These are phyloP conservation scores for Drosophila saltans DNA, from an alignment of 1,140 invertebrate genomes.

Conservation along the genomic window DNA sequence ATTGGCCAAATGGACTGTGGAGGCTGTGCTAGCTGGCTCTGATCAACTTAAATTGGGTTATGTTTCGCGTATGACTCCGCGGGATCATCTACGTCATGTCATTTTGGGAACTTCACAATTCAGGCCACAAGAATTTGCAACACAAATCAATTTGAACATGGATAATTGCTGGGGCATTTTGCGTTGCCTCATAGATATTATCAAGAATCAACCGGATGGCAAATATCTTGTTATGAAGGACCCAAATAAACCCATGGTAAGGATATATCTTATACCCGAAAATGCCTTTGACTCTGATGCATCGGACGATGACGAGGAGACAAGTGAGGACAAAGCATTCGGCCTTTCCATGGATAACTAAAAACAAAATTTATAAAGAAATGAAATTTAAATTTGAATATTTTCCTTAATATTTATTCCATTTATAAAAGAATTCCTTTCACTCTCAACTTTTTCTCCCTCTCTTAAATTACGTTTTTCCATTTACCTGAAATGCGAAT, in stretches of 20 bases:
- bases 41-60: conserved; percentile 99
- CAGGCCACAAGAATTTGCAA: conserved; percentile 98
- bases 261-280: conserved; percentile 98
- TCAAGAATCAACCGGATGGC: conserved; percentile 98
- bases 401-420: background rate
- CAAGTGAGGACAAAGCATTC: conserved; percentile 3
- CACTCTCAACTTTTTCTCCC: background rate
- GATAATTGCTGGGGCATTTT: conserved; percentile 99
- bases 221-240: conserved; percentile 99
- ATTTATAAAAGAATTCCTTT: background rate
- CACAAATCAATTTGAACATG: conserved; percentile 99
- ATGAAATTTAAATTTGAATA: background rate
- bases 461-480: conserved; percentile 18
- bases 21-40: conserved; percentile 97
- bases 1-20: conserved; percentile 99
- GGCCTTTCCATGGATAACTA: conserved; percentile 60
- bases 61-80: conserved; percentile 95
- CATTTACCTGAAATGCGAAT: conserved; percentile 36
- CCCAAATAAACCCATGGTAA: conserved; percentile 98
- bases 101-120: conserved; percentile 99
- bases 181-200: conserved; percentile 98
- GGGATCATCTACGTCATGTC: conserved; percentile 98
- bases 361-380: background rate
- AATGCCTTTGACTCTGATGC: conserved; percentile 99
- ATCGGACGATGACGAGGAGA: conserved; percentile 90